These are phyloP conservation scores for Pelochelys cantorii DNA, from an alignment of 2,797 vertebrate genomes.

Conservation along the genomic window DNA sequence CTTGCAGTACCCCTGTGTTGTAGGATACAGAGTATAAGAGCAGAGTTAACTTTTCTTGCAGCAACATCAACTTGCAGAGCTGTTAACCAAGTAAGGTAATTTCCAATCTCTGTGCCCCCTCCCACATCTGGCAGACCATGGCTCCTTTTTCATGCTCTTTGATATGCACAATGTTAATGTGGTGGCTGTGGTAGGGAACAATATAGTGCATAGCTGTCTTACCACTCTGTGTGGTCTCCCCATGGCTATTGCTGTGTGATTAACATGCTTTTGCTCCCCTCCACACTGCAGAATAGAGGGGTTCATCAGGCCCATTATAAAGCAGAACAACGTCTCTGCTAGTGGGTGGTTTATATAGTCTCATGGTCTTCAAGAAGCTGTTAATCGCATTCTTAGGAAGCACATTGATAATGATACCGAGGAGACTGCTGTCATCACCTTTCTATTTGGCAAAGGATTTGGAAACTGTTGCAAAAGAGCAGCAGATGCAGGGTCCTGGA, in stretches of 20 bases:
- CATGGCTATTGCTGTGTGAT: not conserved
- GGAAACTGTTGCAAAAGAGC: not conserved
- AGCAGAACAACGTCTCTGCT: fast-evolving
- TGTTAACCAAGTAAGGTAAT: not conserved
- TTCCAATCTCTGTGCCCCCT: not conserved
- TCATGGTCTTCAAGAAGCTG: conserved; percentile 2
- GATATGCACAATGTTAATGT: not conserved
- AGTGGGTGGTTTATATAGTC: not conserved
- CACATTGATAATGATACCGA: not conserved
- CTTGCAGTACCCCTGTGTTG: not conserved
- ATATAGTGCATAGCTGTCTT: not conserved
- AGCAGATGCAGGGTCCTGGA: not conserved
- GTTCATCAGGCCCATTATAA: not conserved
- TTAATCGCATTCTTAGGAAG: not conserved
- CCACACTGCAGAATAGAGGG: not conserved
- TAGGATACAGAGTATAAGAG: not conserved
- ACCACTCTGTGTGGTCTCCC: not conserved
- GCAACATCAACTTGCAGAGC: not conserved
- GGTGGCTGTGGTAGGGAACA: not conserved
- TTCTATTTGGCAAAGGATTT: not conserved
- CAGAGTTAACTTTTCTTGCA: not conserved
- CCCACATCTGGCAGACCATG: not conserved
- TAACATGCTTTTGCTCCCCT: not conserved
- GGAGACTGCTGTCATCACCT: not conserved
- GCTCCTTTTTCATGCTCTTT: not conserved